Conservation (phyloP, 2,113 vertebrate genomes). For the Corythornis madagascariensis region DNA sequence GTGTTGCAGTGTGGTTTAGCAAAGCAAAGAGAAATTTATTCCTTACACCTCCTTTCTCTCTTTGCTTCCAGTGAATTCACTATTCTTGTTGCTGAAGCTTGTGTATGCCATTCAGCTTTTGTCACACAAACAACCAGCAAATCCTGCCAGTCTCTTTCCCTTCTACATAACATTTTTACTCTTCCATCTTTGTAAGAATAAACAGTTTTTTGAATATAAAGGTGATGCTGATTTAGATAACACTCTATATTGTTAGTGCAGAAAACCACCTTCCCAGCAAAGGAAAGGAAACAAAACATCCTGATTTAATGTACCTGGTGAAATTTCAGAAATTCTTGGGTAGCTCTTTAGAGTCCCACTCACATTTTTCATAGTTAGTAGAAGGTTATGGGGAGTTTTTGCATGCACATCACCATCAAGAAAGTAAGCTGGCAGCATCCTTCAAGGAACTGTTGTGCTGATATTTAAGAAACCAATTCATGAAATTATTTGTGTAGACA, state of each 20-base stretch:
- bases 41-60: background rate
- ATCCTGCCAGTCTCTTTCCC: background rate
- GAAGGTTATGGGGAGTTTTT: slow-evolving; percentile 3
- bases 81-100: background rate
- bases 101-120: background rate
- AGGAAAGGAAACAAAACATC: fast-evolving
- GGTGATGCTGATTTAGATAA: background rate
- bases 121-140: background rate
- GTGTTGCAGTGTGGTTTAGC: background rate
- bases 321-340: background rate
- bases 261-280: background rate
- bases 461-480: slow-evolving; percentile 26
- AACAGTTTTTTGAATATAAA: background rate
- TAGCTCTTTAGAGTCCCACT: background rate
- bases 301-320: background rate
- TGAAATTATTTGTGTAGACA: background rate
- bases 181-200: background rate
- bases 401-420: background rate
- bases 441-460: background rate
- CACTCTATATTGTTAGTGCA: background rate
- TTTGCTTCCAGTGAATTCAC: background rate
- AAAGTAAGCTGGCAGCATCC: background rate
- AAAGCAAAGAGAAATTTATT: background rate
- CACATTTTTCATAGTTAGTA: background rate
- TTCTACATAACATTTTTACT: background rate